phyloP scores from a whole-genome alignment of 2,113 vertebrate species.

The Coracopsis vasa region DNA sequence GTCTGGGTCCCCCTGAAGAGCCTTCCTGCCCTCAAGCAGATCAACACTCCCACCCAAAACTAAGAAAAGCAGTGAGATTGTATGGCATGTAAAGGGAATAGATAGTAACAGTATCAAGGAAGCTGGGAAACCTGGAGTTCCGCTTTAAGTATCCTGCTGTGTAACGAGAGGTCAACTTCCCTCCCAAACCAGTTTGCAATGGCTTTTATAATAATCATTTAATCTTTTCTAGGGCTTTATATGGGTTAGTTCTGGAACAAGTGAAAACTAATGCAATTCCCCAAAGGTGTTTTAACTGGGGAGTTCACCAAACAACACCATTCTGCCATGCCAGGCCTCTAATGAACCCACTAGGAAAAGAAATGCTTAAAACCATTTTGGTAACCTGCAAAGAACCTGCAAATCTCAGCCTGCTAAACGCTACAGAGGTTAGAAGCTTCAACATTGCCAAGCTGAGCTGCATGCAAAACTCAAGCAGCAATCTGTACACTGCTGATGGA shows the following conservation, averaged over 20 bases:
- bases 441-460: not conserved
- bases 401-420: not conserved
- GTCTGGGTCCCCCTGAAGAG: not conserved
- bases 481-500: not conserved
- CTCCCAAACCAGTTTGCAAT: not conserved
- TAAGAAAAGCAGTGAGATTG: not conserved
- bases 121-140: not conserved
- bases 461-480: not conserved
- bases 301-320: not conserved
- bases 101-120: not conserved
- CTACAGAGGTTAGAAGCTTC: not conserved
- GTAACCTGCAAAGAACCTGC: not conserved
- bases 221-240: not conserved
- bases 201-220: not conserved
- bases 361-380: not conserved
- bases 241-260: not conserved
- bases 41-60: not conserved
- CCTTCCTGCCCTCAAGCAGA: not conserved
- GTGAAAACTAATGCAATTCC: not conserved
- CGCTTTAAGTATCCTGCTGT: not conserved
- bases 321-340: not conserved
- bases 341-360: not conserved
- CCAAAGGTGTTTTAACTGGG: not conserved
- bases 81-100: not conserved
- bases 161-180: not conserved